Evolutionary conservation across 35 echinoderm and acorn worm genomes (phyloP), one percentile per base, ranked within the genome.

Genomic region (Patiria miniata): DNA sequence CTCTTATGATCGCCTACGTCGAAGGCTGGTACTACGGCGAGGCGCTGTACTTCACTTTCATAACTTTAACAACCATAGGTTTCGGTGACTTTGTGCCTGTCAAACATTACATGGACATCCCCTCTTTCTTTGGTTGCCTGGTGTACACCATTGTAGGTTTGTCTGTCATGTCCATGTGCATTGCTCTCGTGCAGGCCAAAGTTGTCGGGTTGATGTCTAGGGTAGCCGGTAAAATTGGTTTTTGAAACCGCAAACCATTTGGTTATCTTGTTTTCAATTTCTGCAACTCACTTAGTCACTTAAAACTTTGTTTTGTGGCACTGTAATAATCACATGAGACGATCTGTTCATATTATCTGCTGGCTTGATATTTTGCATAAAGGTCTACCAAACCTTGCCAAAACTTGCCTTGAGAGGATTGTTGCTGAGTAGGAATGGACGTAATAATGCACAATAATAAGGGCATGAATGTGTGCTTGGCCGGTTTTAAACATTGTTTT

Each of bases 141-240:
- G 60, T 99, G 0, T 94, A 90, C 37, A 99, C 93, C 9, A 42
- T 99, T 8, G 79, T 92, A 14, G 96, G 96, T 12, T 77, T 99
- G 30, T 86, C 89, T 28, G 93, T 95, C 28, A 99, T 93, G 77
- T 94, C 96, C 12, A 99, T 94, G 90, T 99, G 96, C 54, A 84
- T 99, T 51, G 83, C 92, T 15, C 78, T 99, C 2, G 59, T 89
- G 0, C 96, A 95, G 57, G 85, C 85, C 17, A 92, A 88, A 80
- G 86, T 95, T 21, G 69, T 77, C 0, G 51, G 47, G 15, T 55
- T 40, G 50, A 82, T 68, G 16, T 39, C 61, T 12, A 83, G 61
- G 52, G 33, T 90, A 8, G 69, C 78, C 39, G 38, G 61, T 53
- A 40, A 83, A 52, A 78, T 84, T 73, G 65, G 65, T 73, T 73